phyloP scores from a whole-genome alignment of 2,113 vertebrate species.

The Clinocottus analis region DNA sequence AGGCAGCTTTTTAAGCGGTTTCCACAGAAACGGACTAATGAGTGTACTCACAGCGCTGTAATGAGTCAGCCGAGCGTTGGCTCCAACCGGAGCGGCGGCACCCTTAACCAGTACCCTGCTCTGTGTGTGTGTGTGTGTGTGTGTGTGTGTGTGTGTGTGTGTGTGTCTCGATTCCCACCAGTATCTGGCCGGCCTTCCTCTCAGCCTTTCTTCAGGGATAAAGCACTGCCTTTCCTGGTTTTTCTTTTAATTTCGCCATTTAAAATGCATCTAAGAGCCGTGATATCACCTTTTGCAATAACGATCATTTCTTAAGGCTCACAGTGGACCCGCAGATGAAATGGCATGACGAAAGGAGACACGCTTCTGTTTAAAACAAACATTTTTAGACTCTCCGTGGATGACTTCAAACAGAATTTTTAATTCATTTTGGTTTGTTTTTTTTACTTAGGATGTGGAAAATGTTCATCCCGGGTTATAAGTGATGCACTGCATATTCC shows the following conservation, averaged over 20 bases:
- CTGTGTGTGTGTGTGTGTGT: slow-evolving; percentile 10
- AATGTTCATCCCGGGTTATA: background rate
- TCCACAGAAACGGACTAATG: slow-evolving; percentile 67
- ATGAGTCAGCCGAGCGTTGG: slow-evolving; percentile 52
- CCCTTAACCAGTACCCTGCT: slow-evolving; percentile 34
- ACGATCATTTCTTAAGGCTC: slow-evolving; percentile 4
- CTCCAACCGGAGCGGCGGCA: slow-evolving; percentile 32
- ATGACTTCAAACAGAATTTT: slow-evolving; percentile 44
- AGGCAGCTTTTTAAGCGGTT: slow-evolving; percentile 45
- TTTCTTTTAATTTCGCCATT: slow-evolving; percentile 4
- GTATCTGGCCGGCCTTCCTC: slow-evolving; percentile 37
- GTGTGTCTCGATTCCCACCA: slow-evolving; percentile 28
- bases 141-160: background rate
- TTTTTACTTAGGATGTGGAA: background rate
- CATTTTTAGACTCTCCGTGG: slow-evolving; percentile 28
- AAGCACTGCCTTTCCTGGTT: slow-evolving; percentile 15
- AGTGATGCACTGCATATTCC: slow-evolving; percentile 25
- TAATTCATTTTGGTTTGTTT: background rate
- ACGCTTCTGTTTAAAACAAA: slow-evolving; percentile 18
- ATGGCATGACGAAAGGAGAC: slow-evolving; percentile 2
- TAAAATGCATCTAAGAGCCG: slow-evolving; percentile 38
- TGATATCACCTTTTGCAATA: slow-evolving; percentile 2
- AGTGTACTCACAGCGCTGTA: slow-evolving; percentile 45
- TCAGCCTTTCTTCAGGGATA: slow-evolving; percentile 32
- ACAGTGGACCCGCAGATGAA: slow-evolving; percentile 2